A percentile compares a stretch with the other conserved stretches of the same genome.
phyloP scores from a whole-genome alignment of 2,113 vertebrate genomes.

The Mus pahari region DNA sequence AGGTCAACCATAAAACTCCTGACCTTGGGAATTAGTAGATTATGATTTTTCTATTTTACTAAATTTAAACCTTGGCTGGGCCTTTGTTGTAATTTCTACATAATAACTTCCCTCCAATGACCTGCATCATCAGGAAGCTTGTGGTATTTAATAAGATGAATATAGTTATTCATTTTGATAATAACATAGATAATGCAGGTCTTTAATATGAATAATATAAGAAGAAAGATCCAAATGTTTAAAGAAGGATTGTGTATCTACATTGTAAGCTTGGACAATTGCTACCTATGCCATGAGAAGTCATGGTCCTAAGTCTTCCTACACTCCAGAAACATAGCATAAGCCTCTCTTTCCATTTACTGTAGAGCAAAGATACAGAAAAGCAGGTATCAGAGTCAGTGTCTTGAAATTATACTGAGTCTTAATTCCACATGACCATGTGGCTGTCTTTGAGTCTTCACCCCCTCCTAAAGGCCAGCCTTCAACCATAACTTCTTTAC shows the following conservation, averaged over 20 bases:
- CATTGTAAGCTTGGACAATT: neutral
- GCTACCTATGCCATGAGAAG: neutral
- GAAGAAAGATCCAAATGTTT: neutral
- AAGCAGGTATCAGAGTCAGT: neutral
- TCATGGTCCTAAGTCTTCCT: neutral
- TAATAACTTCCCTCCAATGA: neutral
- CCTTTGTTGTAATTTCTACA: neutral
- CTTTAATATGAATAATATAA: neutral
- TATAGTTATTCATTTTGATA: neutral
- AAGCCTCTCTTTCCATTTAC: neutral
- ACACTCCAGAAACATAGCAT: neutral
- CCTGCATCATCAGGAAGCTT: neutral
- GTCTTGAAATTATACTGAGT: neutral
- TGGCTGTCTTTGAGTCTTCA: neutral
- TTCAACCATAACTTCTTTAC: neutral
- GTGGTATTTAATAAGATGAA: neutral
- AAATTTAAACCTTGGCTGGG: neutral
- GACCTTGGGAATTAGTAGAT: neutral
- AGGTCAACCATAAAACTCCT: neutral
- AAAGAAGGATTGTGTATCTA: neutral
- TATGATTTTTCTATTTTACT: neutral
- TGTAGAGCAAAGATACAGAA: neutral
- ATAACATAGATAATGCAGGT: neutral
- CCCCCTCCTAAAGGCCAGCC: neutral
- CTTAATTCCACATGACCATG: neutral